These are phyloP conservation scores for Turnix velox DNA, from an alignment of 2,113 vertebrate species.

Conservation along the genomic window DNA sequence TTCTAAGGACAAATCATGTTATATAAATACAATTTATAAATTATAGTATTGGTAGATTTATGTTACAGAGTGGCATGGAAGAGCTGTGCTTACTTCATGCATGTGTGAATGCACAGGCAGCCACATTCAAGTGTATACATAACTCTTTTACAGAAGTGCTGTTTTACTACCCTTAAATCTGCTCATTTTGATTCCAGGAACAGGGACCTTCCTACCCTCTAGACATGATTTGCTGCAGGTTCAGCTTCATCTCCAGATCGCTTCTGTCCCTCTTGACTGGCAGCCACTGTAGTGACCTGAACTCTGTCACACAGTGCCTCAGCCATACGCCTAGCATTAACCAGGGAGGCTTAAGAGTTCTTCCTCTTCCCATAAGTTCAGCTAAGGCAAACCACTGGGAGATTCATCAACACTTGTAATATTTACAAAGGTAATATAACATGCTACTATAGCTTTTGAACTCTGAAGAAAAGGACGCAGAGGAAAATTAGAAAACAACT, in stretches of 20 bases:
- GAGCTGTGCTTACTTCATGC: not conserved
- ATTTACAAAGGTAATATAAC: not conserved
- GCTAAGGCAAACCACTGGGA: not conserved
- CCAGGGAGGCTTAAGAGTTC: not conserved
- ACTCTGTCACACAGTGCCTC: not conserved
- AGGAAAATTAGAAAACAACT: not conserved
- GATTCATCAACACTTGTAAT: not conserved
- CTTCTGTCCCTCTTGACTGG: not conserved
- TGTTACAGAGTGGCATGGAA: not conserved
- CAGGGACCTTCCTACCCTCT: not conserved
- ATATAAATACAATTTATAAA: not conserved
- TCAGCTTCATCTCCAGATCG: not conserved
- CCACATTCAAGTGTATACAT: rapidly evolving
- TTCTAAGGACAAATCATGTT: not conserved
- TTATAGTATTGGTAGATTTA: not conserved
- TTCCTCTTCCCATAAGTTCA: not conserved
- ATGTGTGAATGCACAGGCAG: not conserved
- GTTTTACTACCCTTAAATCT: not conserved
- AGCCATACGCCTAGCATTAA: not conserved
- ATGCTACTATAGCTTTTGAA: not conserved
- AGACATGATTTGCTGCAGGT: rapidly evolving
- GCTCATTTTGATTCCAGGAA: not conserved
- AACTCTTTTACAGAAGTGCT: not conserved
- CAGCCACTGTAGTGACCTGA: not conserved
- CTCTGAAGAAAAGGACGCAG: not conserved